Evolutionary conservation across 2,797 vertebrate species (phyloP), one percentile per base, ranked within the genome.

Genomic region (Cephalopachus bancanus): DNA sequence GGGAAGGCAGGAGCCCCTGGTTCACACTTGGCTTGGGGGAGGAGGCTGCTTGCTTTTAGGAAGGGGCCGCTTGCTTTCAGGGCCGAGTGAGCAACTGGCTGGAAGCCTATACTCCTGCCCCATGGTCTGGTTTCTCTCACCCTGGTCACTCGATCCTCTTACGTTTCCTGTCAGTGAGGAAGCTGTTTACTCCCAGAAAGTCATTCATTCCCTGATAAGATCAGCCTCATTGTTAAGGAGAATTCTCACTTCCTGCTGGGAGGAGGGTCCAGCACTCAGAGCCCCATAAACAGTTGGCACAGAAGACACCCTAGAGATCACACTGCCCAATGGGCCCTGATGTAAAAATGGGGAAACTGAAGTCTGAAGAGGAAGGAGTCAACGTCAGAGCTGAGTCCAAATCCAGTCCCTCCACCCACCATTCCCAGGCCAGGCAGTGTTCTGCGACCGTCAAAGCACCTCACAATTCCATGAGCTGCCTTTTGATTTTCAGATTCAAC

Each of bases 101-200:
- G 71, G 51, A 67, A 10, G 57, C 59, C 69, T 2, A 0, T 3
- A 24, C 5, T 78, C 89, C 65, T 24, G 16, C 69, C 20, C 10
- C 2, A 0, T 7, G 53, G 55, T 28, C 79, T 67, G 22, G 30
- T 67, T 51, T 83, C 83, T 97, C 87, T 96, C 72, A 16, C 33
- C 19, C 93, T 62, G 16, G 44, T 71, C 53, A 30, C 72, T 93
- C 28, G 49, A 81, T 89, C 51, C 59, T 93, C 53, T 83, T 67
- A 74, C 65, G 92, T 95, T 96, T 96, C 89, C 96, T 93, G 95
- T 94, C 81, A 30, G 20, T 44, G 71, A 94, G 89, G 96, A 97
- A 90, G 75, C 93, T 95, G 51, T 97, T 97, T 95, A 96, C 94
- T 95, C 91, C 91, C 89, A 79, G 92, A 96, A 81, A 98, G 95